Conservation (phyloP, 2,113 vertebrate genomes). For the Triplophysa dalaica region DNA sequence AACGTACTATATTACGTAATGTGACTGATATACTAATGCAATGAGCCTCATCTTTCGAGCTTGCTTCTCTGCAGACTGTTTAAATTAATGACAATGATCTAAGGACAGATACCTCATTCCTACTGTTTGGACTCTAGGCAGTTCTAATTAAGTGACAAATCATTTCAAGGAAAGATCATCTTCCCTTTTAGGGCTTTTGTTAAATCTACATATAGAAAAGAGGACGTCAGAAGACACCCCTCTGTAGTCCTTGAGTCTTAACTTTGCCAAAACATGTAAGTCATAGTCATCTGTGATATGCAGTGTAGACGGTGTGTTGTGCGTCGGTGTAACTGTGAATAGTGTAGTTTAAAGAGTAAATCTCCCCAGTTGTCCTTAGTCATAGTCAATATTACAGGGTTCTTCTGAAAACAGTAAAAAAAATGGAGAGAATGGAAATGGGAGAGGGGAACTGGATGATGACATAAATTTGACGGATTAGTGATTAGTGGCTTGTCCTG, state of each 20-base stretch:
- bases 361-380: neutral
- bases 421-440: too few relatives aligned
- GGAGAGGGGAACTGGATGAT: neutral
- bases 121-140: neutral
- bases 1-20: too few relatives aligned
- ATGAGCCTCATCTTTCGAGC: neutral
- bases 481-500: neutral
- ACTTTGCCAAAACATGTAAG: neutral
- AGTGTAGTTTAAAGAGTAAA: neutral
- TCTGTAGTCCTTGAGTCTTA: slow-evolving; percentile 4
- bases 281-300: slow-evolving; percentile 1
- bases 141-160: slow-evolving; percentile 16
- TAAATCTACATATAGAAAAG: slow-evolving; percentile 5
- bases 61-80: neutral
- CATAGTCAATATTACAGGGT: neutral
- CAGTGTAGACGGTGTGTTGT: neutral
- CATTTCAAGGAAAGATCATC: slow-evolving; percentile 17
- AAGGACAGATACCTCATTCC: slow-evolving; percentile 4
- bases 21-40: neutral
- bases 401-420: neutral
- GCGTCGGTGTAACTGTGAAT: neutral
- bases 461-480: neutral
- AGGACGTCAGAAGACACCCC: neutral
- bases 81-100: neutral
- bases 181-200: neutral